Conservation (phyloP, 53 echinoderm and acorn worm genomes). For the Pentamera pediparva region DNA sequence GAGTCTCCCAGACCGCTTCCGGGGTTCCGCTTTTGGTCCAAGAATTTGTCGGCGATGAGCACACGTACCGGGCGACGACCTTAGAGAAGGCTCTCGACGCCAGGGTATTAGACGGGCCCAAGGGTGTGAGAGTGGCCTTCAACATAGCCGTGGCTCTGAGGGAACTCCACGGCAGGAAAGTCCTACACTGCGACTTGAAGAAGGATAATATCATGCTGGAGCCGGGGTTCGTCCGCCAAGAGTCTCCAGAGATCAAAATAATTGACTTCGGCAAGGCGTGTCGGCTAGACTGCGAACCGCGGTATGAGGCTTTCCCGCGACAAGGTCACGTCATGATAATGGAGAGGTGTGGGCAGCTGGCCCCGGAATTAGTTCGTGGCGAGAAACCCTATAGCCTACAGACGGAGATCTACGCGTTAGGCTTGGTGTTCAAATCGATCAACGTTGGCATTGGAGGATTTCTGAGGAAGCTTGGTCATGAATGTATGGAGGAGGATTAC, state of each 20-base stretch:
- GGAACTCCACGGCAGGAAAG: background rate
- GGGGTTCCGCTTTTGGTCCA: background rate
- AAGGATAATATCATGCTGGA: background rate
- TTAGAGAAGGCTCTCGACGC: background rate
- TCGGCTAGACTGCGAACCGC: background rate
- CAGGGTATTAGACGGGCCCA: background rate
- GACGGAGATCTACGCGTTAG: background rate
- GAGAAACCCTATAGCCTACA: background rate
- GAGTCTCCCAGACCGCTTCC: background rate
- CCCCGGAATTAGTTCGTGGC: background rate
- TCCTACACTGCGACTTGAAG: constrained; percentile 6
- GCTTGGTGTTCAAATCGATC: background rate
- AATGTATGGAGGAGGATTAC: background rate
- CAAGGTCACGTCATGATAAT: background rate
- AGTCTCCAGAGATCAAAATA: background rate
- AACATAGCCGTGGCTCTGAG: background rate
- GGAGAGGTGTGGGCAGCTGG: background rate
- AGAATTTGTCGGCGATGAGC: background rate
- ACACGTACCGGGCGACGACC: background rate
- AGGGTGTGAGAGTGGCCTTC: background rate
- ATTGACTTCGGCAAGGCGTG: constrained; percentile 11
- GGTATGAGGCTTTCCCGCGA: background rate
- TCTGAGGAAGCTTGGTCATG: background rate
- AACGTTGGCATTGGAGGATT: background rate
- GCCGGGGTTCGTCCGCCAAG: background rate